Evolutionary conservation across 2,113 vertebrate genomes (phyloP).

Genomic region (Corythaeola cristata): DNA sequence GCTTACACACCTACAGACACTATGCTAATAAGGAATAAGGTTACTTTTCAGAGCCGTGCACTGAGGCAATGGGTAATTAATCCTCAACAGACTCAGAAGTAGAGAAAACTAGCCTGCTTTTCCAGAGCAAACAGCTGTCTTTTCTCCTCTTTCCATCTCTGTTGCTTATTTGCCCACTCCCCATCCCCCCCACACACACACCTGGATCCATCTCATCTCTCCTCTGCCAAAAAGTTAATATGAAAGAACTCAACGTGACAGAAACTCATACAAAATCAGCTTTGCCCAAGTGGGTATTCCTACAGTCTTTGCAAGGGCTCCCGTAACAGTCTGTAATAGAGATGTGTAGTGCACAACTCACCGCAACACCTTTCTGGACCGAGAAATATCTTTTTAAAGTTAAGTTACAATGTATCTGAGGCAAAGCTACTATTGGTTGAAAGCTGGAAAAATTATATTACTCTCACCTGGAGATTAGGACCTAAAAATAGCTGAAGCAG

Average conservation of each 20-base stretch:
- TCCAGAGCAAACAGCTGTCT: background rate
- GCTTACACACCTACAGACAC: background rate
- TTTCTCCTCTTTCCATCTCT: background rate
- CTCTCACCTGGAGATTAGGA: background rate
- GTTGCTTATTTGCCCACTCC: background rate
- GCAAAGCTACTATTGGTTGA: background rate
- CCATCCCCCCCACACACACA: too few species aligned
- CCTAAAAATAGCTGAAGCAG: background rate
- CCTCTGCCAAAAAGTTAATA: background rate
- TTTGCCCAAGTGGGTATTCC: background rate
- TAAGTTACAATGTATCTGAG: background rate
- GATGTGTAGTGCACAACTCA: background rate
- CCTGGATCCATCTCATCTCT: background rate
- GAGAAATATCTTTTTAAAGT: background rate
- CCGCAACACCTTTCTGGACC: background rate
- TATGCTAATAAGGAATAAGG: background rate
- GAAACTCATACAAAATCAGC: background rate
- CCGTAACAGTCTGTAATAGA: background rate
- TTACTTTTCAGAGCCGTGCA: background rate
- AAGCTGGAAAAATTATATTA: background rate
- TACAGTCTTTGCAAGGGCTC: background rate
- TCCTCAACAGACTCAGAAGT: background rate
- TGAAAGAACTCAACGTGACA: accelerated
- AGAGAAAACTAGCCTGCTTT: background rate
- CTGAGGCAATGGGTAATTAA: background rate